Conservation (phyloP, 2,113 vertebrate genomes). For the Entosphenus tridentatus region DNA sequence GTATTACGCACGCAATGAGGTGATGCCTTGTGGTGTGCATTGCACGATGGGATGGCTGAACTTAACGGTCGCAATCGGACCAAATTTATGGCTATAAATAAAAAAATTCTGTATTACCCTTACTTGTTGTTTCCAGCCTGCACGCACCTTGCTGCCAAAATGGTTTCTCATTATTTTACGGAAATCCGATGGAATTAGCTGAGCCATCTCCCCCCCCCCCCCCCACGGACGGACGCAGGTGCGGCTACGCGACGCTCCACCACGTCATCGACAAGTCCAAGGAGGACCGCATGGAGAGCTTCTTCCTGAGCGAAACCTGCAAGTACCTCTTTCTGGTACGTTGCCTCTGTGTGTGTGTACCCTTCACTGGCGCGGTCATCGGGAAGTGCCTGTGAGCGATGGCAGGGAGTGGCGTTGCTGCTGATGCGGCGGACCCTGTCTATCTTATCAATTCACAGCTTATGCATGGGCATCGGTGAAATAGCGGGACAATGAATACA, state of each 20-base stretch:
- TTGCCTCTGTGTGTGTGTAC: conserved; percentile 5
- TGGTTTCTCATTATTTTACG: too few relatives aligned
- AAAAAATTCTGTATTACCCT: neutral
- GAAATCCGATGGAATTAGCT: too few relatives aligned
- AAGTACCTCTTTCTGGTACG: conserved; percentile 86
- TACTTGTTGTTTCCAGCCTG: too few relatives aligned
- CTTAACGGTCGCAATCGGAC: too few relatives aligned
- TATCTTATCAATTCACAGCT: neutral
- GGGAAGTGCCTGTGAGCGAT: neutral
- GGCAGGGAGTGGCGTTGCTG: neutral
- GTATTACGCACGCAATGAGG: too few relatives aligned
- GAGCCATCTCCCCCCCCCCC: neutral
- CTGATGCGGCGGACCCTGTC: too few relatives aligned
- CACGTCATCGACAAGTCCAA: conserved; percentile 92
- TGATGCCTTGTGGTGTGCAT: too few relatives aligned
- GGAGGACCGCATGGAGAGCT: conserved; percentile 98
- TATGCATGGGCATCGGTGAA: neutral
- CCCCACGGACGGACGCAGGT: conserved; percentile 26
- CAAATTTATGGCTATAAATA: neutral
- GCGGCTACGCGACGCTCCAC: conserved; percentile 84
- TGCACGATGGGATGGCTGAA: too few relatives aligned
- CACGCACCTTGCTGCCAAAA: too few relatives aligned
- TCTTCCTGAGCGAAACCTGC: conserved; percentile 95
- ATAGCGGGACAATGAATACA: neutral
- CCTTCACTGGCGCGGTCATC: neutral